Percentiles rank a stretch among this genome's conserved stretches.
Evolutionary conservation across 2,797 vertebrate genomes (phyloP).

Genomic region (Serranus cabrilla): DNA sequence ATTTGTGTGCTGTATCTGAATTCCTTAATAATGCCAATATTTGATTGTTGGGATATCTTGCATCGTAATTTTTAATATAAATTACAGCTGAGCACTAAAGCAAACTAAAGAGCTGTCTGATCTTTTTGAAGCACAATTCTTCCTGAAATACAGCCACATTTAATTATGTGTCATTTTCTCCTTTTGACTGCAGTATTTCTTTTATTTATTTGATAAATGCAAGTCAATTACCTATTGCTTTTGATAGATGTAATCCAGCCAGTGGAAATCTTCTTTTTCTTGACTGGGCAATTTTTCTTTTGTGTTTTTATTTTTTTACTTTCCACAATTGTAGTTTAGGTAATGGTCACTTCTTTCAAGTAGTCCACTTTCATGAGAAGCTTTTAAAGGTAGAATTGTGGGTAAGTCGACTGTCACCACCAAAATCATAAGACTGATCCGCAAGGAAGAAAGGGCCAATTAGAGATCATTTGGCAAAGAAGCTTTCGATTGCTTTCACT

Average conservation of each 20-base stretch:
- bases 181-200: slow-evolving; percentile 52
- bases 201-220: slow-evolving; percentile 67
- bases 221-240: slow-evolving; percentile 76
- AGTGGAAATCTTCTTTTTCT: slow-evolving; percentile 56
- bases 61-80: slow-evolving; percentile 76
- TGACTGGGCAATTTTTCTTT: not conserved
- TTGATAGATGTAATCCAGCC: slow-evolving; percentile 75
- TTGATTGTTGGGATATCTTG: slow-evolving; percentile 63
- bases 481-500: slow-evolving; percentile 93
- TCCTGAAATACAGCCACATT: slow-evolving; percentile 32
- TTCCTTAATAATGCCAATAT: too few species aligned
- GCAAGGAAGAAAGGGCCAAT: slow-evolving; percentile 96
- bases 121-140: slow-evolving; percentile 34
- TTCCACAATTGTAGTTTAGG: slow-evolving; percentile 86
- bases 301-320: slow-evolving; percentile 56
- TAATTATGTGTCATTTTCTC: slow-evolving; percentile 60
- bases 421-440: slow-evolving; percentile 87
- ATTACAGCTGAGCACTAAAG: slow-evolving; percentile 61
- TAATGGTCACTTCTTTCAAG: slow-evolving; percentile 88
- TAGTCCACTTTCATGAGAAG: slow-evolving; percentile 83
- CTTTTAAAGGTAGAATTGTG: slow-evolving; percentile 89
- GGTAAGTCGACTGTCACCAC: slow-evolving; percentile 86
- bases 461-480: slow-evolving; percentile 98
- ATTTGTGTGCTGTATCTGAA: too few species aligned
- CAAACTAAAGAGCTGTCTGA: slow-evolving; percentile 68